phyloP scores from a whole-genome alignment of 1,140 invertebrate genomes.

The Heliothis subflexa region DNA sequence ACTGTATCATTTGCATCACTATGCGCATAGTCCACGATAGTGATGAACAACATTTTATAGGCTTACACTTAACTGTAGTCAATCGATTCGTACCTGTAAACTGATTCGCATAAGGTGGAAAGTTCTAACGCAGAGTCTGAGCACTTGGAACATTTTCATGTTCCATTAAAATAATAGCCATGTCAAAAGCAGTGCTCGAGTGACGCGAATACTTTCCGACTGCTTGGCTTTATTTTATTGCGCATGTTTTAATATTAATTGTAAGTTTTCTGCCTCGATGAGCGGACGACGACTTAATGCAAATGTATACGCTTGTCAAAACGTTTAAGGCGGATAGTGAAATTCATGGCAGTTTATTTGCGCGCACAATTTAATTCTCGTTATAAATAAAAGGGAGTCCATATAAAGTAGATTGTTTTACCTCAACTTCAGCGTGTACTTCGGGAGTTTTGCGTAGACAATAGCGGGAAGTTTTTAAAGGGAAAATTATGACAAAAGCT shows the following conservation, averaged over 20 bases:
- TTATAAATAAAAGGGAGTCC: slow-evolving; percentile 53
- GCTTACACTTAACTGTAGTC: slow-evolving; percentile 24
- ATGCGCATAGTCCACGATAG: slow-evolving; percentile 63
- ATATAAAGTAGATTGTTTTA: slow-evolving; percentile 55
- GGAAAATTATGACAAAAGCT: slow-evolving; percentile 47
- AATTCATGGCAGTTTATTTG: slow-evolving; percentile 64
- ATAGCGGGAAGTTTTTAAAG: slow-evolving; percentile 47
- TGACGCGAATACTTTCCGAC: slow-evolving; percentile 83
- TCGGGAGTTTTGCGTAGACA: slow-evolving; percentile 45
- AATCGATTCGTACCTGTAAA: slow-evolving; percentile 49
- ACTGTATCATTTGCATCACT: slow-evolving; percentile 74
- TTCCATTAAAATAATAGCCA: slow-evolving; percentile 76
- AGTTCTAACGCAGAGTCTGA: slow-evolving; percentile 34
- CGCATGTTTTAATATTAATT: slow-evolving; percentile 86
- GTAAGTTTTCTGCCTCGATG: slow-evolving; percentile 80
- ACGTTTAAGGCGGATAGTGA: slow-evolving; percentile 66
- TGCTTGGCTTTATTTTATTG: slow-evolving; percentile 84
- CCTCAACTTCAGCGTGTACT: slow-evolving; percentile 47
- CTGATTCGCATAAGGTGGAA: slow-evolving; percentile 42
- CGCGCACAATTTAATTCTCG: slow-evolving; percentile 67
- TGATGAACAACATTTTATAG: slow-evolving; percentile 58
- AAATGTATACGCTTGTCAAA: slow-evolving; percentile 78
- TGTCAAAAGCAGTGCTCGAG: slow-evolving; percentile 79
- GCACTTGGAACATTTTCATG: slow-evolving; percentile 57
- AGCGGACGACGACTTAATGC: slow-evolving; percentile 69